These are phyloP conservation scores for Cettia cetti DNA, from an alignment of 2,113 vertebrate species.

Conservation along the genomic window DNA sequence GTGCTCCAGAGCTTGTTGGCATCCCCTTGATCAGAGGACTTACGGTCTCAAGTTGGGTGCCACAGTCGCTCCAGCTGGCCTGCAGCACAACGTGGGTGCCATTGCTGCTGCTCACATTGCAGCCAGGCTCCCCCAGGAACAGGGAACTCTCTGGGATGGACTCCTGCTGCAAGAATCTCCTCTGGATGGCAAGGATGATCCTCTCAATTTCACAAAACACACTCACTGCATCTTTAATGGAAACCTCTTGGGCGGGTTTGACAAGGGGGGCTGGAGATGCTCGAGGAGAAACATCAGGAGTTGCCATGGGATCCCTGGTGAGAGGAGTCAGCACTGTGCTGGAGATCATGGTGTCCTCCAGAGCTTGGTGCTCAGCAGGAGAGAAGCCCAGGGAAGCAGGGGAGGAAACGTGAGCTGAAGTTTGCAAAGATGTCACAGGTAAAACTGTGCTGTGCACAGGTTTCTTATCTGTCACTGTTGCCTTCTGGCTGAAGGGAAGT, in stretches of 20 bases:
- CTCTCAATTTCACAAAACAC: slow-evolving; percentile 75
- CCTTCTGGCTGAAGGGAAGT: neutral
- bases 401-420: neutral
- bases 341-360: neutral
- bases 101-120: slow-evolving; percentile 73
- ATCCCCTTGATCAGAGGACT: neutral
- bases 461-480: neutral
- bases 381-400: neutral
- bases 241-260: neutral
- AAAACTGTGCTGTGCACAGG: neutral
- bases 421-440: neutral
- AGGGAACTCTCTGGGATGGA: slow-evolving; percentile 73
- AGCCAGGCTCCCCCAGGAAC: slow-evolving; percentile 78
- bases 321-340: neutral
- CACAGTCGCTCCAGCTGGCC: slow-evolving; percentile 77
- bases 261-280: neutral
- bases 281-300: neutral
- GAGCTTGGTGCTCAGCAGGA: neutral
- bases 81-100: slow-evolving; percentile 74
- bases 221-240: slow-evolving; percentile 13
- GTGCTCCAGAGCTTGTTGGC: neutral
- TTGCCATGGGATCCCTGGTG: neutral
- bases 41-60: slow-evolving; percentile 71
- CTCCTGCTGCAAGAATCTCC: slow-evolving; percentile 69
- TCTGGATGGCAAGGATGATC: slow-evolving; percentile 73